phyloP scores from a whole-genome alignment of 2,113 vertebrate genomes.

The Pseudopodoces humilis region DNA sequence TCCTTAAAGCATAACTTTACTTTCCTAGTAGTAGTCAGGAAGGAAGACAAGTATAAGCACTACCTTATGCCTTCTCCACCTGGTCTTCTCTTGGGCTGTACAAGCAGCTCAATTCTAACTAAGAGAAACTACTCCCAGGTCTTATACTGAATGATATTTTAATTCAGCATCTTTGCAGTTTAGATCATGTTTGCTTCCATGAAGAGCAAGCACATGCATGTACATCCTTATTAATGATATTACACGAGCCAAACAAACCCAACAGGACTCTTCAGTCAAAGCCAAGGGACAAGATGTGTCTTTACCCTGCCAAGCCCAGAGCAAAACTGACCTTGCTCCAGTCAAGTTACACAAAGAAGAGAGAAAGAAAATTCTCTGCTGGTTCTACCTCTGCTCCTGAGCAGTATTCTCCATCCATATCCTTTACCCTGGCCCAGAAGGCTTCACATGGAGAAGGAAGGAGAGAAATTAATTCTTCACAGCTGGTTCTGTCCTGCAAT shows the following conservation, averaged over 20 bases:
- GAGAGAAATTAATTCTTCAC: constrained; percentile 28
- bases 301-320: not conserved
- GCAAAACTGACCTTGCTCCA: not conserved
- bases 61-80: not conserved
- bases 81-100: not conserved
- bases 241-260: not conserved
- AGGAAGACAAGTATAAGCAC: not conserved
- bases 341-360: not conserved
- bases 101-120: not conserved
- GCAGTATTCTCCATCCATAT: not conserved
- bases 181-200: not conserved
- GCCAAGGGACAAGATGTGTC: not conserved
- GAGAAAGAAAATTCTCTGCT: not conserved
- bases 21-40: not conserved
- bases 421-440: not conserved
- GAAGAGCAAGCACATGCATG: not conserved
- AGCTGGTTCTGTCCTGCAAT: constrained; percentile 53
- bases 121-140: not conserved
- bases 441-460: not conserved
- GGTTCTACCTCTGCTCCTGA: not conserved
- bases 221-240: not conserved
- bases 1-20: not conserved
- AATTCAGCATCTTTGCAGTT: not conserved
- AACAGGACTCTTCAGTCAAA: not conserved
- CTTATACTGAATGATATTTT: not conserved